Evolutionary conservation across 1,140 invertebrate genomes (phyloP), one percentile per base, ranked within the genome.

Genomic region (Augochlora pura): DNA sequence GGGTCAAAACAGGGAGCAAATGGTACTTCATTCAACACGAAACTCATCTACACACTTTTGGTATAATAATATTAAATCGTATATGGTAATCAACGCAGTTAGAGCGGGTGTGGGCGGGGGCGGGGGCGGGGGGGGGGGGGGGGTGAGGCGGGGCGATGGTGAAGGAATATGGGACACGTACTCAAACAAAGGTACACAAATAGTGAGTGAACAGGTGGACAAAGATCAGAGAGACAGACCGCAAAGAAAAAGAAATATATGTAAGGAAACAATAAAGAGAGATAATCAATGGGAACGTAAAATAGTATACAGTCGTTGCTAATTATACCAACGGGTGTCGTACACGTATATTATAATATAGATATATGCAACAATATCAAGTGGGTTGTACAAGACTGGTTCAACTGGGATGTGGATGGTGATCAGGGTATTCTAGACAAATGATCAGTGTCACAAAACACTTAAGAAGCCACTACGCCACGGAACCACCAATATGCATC

Each of bases 21-120:
- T 74, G 77, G 86, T 81, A 88, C 71, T 79, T 91, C 90, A 91
- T 92, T 91, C 91, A 90, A 91, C 89, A 93, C 81, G 90, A 90
- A 89, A 89, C 86, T 91, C 83, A 91, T 90, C 91, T 92, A 92
- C 91, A 91, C 91, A 92, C 78, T 87, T 32, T 88, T 86, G 80
- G 12, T 83, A 85, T 84, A 88, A 85, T 82, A 57, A 81, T 81
- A 52, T 46, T 46, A 46, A 46, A 46, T 46, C 42, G 42, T 46
- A 46, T 12, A 81, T 70, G 23, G 77, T 70, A 86, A 52, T 18
- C 18, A 52, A 66, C 70, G 67, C 32, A 81, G 80, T 62, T 63
- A 60, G 75, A 66, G 73, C 2, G 68, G 59, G 60, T 27, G 16
- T 32, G 25, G 8, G n/a, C 7, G 25, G 25, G 6, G n/a, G n/a